Evolutionary conservation across 2,113 vertebrate genomes (phyloP), one percentile per base, ranked within the genome.

Genomic region (Dicaeum eximium): DNA sequence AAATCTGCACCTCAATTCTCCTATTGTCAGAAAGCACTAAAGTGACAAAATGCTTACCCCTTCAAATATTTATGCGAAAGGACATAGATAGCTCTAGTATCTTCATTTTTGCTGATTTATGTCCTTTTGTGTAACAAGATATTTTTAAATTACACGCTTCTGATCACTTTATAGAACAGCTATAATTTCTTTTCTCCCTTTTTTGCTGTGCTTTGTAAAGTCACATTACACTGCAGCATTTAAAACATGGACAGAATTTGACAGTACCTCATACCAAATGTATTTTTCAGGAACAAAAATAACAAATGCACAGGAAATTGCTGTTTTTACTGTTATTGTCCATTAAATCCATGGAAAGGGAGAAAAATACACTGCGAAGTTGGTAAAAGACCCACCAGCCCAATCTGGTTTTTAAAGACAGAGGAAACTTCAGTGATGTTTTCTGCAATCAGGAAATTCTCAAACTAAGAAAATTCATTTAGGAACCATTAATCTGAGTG

Each of bases 201-300:
- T 50, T 66, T 60, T 9, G 0, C 50, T 78, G 18, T 37, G 50
- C 58, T 90, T 80, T 67, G 20, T 57, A 24, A 88, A 93, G 57
- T 61, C 53, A 33, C 25, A 31, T 80, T 93, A 22, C 17, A 42
- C 40, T 60, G 25, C n/a, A 91, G 20, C 20, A 44, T 89, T 81
- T 81, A 74, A 93, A 94, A 15, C 30, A n/a, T 9, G 20, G 81
- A 13, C 38, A 73, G 62, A 88, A 37, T 66, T 70, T 83, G 81
- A 93, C 79, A 88, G 50, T 64, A 25, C 14, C 45, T 73, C 50
- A 50, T 85, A 22, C 15, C 35, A 70, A 82, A 91, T 77, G 35
- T 47, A 70, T 48, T 93, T 95, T 93, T 92, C 74, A 77, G 71
- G 64, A 91, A 58, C 35, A 83, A 57, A 82, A 94, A 71, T 44